Evolutionary conservation across 53 echinoderm and acorn worm genomes (phyloP).

Genomic region (Actinopyga echinites): DNA sequence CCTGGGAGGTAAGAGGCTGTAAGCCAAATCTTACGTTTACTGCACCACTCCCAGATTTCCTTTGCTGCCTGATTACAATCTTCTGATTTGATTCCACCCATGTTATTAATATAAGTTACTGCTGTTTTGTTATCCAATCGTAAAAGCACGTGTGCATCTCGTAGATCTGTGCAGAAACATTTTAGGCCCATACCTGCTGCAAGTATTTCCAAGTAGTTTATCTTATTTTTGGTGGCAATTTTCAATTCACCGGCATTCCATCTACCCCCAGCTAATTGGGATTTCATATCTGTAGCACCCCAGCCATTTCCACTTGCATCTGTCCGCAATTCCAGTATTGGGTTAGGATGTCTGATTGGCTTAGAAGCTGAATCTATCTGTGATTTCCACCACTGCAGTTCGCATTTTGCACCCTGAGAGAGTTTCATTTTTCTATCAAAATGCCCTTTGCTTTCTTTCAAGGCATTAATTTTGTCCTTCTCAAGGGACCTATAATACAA

Average conservation of each 20-base stretch:
- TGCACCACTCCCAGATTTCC: conserved; percentile 58
- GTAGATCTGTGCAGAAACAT: conserved; percentile 28
- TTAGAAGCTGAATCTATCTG: neutral
- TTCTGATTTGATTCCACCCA: conserved; percentile 51
- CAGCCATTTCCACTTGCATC: conserved; percentile 55
- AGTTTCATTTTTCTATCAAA: conserved; percentile 59
- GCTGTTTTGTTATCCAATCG: conserved; percentile 70
- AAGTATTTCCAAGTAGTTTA: conserved; percentile 31
- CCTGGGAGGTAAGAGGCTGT: conserved; percentile 64
- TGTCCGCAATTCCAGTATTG: conserved; percentile 24
- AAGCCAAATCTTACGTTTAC: conserved; percentile 46
- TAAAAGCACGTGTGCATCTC: conserved; percentile 28
- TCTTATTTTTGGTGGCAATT: neutral
- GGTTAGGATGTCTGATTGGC: neutral
- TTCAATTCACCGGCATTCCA: neutral
- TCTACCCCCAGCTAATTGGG: conserved; percentile 36
- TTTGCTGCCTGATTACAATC: conserved; percentile 33
- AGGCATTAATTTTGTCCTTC: conserved; percentile 5
- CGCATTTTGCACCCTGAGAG: neutral
- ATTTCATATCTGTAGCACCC: conserved; percentile 41
- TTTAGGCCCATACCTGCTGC: conserved; percentile 39
- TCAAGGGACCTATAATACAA: conserved; percentile 43
- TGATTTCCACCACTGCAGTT: conserved; percentile 40
- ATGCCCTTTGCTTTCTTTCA: conserved; percentile 43
- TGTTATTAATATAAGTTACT: conserved; percentile 65